A percentile compares a stretch with the other conserved stretches of the same genome.
Evolutionary conservation across 2,113 vertebrate genomes (phyloP).

Genomic region (Takifugu flavidus): DNA sequence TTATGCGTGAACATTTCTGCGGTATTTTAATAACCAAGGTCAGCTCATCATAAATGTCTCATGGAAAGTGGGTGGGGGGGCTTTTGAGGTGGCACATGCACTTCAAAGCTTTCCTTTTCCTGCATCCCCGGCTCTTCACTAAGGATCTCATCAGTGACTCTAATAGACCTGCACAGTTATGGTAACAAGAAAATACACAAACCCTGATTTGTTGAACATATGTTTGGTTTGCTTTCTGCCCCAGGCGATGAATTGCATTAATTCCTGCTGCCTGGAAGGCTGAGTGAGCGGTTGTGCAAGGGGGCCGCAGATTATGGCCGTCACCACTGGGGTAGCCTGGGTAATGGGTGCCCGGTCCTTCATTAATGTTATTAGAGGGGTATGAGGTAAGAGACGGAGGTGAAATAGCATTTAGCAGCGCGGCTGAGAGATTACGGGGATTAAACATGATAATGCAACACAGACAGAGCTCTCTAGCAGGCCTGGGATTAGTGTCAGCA

Average conservation of each 20-base stretch:
- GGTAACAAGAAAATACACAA: slow-evolving; percentile 76
- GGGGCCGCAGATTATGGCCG: slow-evolving; percentile 55
- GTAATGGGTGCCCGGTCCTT: slow-evolving; percentile 66
- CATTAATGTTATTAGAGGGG: slow-evolving; percentile 76
- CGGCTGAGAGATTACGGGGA: slow-evolving; percentile 70
- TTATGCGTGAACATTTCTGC: slow-evolving; percentile 60
- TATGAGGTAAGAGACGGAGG: slow-evolving; percentile 77
- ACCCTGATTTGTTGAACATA: slow-evolving; percentile 79
- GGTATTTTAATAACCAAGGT: slow-evolving; percentile 68
- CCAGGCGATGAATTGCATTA: slow-evolving; percentile 79
- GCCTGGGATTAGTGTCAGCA: slow-evolving; percentile 71
- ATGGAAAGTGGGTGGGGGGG: slow-evolving; percentile 13
- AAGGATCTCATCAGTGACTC: slow-evolving; percentile 66
- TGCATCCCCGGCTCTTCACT: slow-evolving; percentile 57
- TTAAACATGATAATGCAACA: slow-evolving; percentile 76
- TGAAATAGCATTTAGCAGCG: slow-evolving; percentile 71
- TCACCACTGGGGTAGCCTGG: slow-evolving; percentile 52
- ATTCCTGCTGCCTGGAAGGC: slow-evolving; percentile 67
- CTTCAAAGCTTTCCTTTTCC: slow-evolving; percentile 65
- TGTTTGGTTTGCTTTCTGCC: slow-evolving; percentile 80
- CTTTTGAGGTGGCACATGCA: slow-evolving; percentile 59
- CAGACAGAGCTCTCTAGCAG: slow-evolving; percentile 70
- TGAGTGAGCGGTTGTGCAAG: slow-evolving; percentile 33
- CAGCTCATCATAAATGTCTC: slow-evolving; percentile 62
- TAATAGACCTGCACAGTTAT: slow-evolving; percentile 66